Base-by-base conservation (phyloP, 1,140 invertebrate species). In the Hyles vespertilio region DNA sequence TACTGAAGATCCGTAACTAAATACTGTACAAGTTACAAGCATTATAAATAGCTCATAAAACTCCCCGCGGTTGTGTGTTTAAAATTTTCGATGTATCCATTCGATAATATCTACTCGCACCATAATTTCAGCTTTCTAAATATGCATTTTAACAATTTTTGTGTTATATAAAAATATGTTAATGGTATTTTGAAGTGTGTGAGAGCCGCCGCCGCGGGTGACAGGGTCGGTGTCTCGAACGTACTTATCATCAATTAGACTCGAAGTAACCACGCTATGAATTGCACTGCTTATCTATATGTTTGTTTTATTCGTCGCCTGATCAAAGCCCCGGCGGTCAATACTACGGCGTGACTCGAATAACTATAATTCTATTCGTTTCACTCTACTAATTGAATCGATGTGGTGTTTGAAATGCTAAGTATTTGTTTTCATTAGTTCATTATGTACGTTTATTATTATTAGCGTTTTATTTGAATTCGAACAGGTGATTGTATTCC, bases 381-480 rank as follows among this genome's bases (percentile, higher is more conserved):
- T 67, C 52, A 49, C 56, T 65, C 49, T 61, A 67, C 62, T 69
- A 76, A 73, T 70, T 76, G 67, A 69, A 73, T 62, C 56, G 64
- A 72, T 67, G 63, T 56, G 45, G 58, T 61, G 66, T 64, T 61
- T 59, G 46, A 11, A 58, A 65, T 59, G 52, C 46, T 59, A 59
- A 56, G 57, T 66, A 75, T 72, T 75, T 68, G 58, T 70, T 70
- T 65, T 66, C 64, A 70, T 68, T 68, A 67, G 65, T 65, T 63
- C 54, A 57, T 60, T 9, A 47, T 53, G 44, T 46, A 63, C 52
- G 54, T 58, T 50, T 46, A 58, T 58, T 36, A 22, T 43, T 61
- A 52, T 65, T 60, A 58, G 46, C 47, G 56, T 52, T 58, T 58
- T 57, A 54, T 63, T 48, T 48, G n/a, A n/a, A 11, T 48, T 3